Evolutionary conservation across 2,113 vertebrate species (phyloP).

Genomic region (Neolamprologus tretocephalus): DNA sequence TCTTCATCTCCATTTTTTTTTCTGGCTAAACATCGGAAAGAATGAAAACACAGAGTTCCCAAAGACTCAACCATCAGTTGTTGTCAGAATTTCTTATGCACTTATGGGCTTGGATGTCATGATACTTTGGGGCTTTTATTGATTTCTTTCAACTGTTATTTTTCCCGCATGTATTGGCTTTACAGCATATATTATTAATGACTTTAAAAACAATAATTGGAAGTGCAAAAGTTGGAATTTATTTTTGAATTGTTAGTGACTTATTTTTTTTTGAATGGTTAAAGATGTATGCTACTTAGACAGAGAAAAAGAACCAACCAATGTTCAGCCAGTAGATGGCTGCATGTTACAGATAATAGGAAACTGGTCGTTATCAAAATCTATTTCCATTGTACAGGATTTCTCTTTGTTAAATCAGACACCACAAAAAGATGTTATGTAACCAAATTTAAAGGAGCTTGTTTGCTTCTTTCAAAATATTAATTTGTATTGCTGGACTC

Average conservation of each 20-base stretch:
- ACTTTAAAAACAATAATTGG: not conserved
- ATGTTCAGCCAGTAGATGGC: not conserved
- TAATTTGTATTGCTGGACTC: not conserved
- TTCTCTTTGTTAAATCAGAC: not conserved
- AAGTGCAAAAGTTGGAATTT: rapidly evolving
- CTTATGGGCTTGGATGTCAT: rapidly evolving
- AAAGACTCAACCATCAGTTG: not conserved
- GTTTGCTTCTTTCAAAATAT: not conserved
- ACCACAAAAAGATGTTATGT: not conserved
- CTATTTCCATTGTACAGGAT: not conserved
- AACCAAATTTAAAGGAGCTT: not conserved
- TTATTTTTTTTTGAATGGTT: not conserved
- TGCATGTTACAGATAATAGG: rapidly evolving
- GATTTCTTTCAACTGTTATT: not conserved
- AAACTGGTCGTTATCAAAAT: rapidly evolving
- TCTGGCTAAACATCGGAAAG: rapidly evolving
- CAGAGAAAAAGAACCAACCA: not conserved
- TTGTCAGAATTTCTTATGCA: not conserved
- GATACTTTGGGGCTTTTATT: not conserved
- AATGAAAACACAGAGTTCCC: not conserved
- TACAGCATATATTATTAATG: not conserved
- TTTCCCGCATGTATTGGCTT: not conserved
- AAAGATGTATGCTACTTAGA: not conserved
- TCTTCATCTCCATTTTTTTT: not conserved
- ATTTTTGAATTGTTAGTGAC: not conserved